Base-by-base conservation (phyloP, 2,797 vertebrate species). In the Falco cherrug region DNA sequence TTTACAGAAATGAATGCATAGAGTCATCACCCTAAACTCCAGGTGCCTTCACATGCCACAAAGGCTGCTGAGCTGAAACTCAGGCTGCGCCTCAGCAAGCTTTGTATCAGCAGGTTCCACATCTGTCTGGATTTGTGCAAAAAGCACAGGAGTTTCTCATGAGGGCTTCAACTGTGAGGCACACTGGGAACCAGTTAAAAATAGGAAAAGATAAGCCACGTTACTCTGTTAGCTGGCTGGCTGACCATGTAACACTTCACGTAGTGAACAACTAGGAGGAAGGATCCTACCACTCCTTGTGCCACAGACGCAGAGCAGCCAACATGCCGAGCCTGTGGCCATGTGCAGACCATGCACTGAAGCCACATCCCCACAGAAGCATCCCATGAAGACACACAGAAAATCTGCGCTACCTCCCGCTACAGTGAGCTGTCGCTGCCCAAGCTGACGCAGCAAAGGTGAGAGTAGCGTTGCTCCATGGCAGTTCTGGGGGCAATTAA, bases 271-370 rank as follows among this genome's bases (percentile, higher is more conserved):
- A n/a, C 24, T 8, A 28, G 43, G 35, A 80, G 35, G 57, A 71
- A 50, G 51, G 37, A n/a, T 50, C 25, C 17, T n/a, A 21, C 65
- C 21, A 21, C 5, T 5, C 60, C 25, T 20, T 20, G 20, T 25
- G 67, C 33, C 50, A 37, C 20, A 35, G 35, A 24, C 39, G 17
- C 5, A 2, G n/a, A 37, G 39, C 59, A 47, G 69, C 39, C 3
- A 1, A 45, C 10, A 7, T 1, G 1, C 69, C 8, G 37, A 53
- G 56, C 24, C 33, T 5, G 0, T 6, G 22, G 43, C 53, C 13
- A 48, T 1, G 31, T 16, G n/a, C 64, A 21, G 64, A 68, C 43
- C 3, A 1, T 0, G 3, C 1, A 0, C 16, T 8, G 31, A 28
- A 54, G 59, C 81, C 3, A 0, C 11, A 11, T 50, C 28, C 50